Conservation (phyloP, 2,113 vertebrate species). For the Melanerpes formicivorus region DNA sequence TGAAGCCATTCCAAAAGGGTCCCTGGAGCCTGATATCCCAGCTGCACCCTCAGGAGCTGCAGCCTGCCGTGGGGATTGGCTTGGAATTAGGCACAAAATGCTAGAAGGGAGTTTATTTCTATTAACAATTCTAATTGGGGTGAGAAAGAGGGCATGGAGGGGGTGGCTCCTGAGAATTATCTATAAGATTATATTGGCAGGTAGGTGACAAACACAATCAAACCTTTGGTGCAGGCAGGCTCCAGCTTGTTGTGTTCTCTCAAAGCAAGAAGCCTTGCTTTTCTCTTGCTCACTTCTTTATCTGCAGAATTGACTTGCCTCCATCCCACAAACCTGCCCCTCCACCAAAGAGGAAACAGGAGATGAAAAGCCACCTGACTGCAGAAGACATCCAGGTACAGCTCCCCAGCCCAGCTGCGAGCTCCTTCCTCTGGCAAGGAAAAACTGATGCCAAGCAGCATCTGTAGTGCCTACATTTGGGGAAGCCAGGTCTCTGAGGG, state of each 20-base stretch:
- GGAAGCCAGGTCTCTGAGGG: not conserved
- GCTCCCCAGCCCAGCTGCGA: not conserved
- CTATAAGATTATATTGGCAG: not conserved
- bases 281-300: slow-evolving; percentile 23
- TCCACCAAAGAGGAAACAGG: slow-evolving; percentile 84
- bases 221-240: not conserved
- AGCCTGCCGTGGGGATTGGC: not conserved
- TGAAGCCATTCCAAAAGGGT: not conserved
- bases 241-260: rapidly evolving
- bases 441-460: not conserved
- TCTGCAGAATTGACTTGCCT: slow-evolving; percentile 84
- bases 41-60: not conserved
- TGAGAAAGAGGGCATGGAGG: not conserved
- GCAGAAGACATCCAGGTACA: slow-evolving; percentile 90
- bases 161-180: not conserved
- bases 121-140: not conserved
- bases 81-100: not conserved
- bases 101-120: not conserved
- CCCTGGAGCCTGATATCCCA: not conserved
- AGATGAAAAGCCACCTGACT: slow-evolving; percentile 85
- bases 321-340: slow-evolving; percentile 86
- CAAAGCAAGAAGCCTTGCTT: not conserved
- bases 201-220: not conserved
- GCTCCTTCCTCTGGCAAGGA: not conserved
- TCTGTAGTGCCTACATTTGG: not conserved